Evolutionary conservation across 2,888 invertebrate species (phyloP).

Genomic region (Allygus modestus): DNA sequence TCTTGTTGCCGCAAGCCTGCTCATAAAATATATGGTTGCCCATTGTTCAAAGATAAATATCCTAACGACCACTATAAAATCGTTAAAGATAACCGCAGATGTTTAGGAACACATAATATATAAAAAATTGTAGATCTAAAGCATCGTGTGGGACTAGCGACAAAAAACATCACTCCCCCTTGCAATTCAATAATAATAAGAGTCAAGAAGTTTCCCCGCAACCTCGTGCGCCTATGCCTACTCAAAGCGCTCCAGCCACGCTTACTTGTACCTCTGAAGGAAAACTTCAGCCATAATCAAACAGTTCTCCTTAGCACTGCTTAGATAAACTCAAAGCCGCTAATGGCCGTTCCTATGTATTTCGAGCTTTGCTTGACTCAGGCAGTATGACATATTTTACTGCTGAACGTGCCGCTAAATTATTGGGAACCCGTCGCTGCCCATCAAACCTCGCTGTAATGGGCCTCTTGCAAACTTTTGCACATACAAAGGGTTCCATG

Average conservation of each 20-base stretch:
- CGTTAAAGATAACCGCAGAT: neutral
- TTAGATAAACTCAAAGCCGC: neutral
- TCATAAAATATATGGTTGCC: neutral
- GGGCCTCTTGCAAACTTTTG: neutral
- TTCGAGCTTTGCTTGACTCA: neutral
- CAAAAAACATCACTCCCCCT: neutral
- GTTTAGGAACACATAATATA: neutral
- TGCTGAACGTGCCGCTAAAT: slow-evolving; percentile 4
- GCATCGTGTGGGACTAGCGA: neutral
- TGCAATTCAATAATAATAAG: neutral
- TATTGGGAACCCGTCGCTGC: neutral
- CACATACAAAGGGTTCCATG: neutral
- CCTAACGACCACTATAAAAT: neutral
- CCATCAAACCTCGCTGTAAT: neutral
- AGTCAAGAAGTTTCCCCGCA: no score
- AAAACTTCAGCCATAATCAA: neutral
- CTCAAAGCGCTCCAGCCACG: neutral
- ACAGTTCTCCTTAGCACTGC: slow-evolving; percentile 16
- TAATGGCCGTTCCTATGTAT: neutral
- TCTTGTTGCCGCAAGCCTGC: neutral
- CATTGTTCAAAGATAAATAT: neutral
- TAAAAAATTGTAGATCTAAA: neutral
- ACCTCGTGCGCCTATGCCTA: neutral
- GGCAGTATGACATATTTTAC: slow-evolving; percentile 28
- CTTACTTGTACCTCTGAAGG: neutral